Evolutionary conservation across 2,797 vertebrate species (phyloP).

Genomic region (Helicolenus hilgendorfi): DNA sequence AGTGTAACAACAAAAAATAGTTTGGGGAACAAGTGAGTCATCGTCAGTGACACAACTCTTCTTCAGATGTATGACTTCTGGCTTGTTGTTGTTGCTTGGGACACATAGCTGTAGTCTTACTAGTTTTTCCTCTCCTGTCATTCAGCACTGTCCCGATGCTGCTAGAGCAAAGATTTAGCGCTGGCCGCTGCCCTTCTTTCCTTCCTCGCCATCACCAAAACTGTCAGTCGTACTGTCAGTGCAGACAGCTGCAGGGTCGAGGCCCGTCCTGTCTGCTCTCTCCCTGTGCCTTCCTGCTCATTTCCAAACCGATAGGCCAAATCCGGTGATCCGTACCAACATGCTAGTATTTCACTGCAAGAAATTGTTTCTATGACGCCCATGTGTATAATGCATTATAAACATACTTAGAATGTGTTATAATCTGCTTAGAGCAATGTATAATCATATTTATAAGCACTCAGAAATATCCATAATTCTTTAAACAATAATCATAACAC

Average conservation of each 20-base stretch:
- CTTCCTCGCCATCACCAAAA: slow-evolving; percentile 56
- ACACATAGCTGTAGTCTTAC: slow-evolving; percentile 50
- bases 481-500: not conserved
- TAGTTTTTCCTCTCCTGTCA: slow-evolving; percentile 36
- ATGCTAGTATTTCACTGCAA: slow-evolving; percentile 36
- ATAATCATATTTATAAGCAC: not conserved
- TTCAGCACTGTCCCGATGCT: slow-evolving; percentile 68
- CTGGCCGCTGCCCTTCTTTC: slow-evolving; percentile 76
- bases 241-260: slow-evolving; percentile 60
- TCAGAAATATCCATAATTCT: not conserved
- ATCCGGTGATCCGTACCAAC: slow-evolving; percentile 14
- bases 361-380: not conserved
- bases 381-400: not conserved
- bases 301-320: slow-evolving; percentile 57
- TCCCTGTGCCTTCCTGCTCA: slow-evolving; percentile 89
- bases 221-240: slow-evolving; percentile 57
- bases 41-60: slow-evolving; percentile 47
- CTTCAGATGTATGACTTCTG: slow-evolving; percentile 45
- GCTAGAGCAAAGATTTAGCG: slow-evolving; percentile 79
- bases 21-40: slow-evolving; percentile 17
- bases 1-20: slow-evolving; percentile 15
- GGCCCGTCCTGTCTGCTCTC: slow-evolving; percentile 68
- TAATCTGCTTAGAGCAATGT: not conserved
- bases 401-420: not conserved
- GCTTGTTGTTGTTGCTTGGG: slow-evolving; percentile 43